These are phyloP conservation scores for Cryptus viduatorius DNA, from an alignment of 2,888 invertebrate species.

Conservation along the genomic window DNA sequence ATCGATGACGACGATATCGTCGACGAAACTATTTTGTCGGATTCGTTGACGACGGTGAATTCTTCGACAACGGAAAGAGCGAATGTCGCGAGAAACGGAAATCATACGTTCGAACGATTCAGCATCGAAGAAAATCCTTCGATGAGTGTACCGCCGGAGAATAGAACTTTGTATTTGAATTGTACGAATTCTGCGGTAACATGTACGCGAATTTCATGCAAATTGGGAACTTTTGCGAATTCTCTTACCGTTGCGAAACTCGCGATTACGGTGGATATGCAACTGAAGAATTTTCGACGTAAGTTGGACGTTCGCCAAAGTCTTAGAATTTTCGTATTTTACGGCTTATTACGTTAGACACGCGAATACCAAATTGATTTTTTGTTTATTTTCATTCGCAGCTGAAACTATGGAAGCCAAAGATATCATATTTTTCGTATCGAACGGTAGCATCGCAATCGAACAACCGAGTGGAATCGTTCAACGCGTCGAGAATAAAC, in stretches of 20 bases:
- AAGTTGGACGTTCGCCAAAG: constrained; percentile 64
- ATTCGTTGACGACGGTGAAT: constrained; percentile 26
- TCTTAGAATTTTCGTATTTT: too few relatives aligned
- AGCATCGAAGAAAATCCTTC: constrained; percentile 54
- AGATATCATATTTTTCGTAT: constrained; percentile 82
- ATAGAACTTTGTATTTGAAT: constrained; percentile 81
- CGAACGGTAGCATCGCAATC: constrained; percentile 79
- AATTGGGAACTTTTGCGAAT: constrained; percentile 80
- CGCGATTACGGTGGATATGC: constrained; percentile 80
- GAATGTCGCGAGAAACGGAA: constrained; percentile 3
- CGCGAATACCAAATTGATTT: neutral
- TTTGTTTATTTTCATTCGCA: neutral
- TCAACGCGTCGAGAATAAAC: constrained; percentile 75
- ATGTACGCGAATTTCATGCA: constrained; percentile 82
- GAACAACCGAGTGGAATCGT: constrained; percentile 74
- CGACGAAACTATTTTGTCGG: neutral
- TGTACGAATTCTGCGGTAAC: constrained; percentile 79
- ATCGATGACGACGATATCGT: neutral
- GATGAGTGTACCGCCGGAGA: constrained; percentile 69
- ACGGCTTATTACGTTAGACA: neutral
- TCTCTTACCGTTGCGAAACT: constrained; percentile 80
- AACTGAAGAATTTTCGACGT: constrained; percentile 80
- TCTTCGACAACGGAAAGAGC: neutral
- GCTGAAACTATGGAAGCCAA: constrained; percentile 75
- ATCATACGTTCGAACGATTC: constrained; percentile 55